Evolutionary conservation across 23 tunicate genomes (phyloP), one percentile per base, ranked within the genome.

Genomic region (Trididemnum nubilum): DNA sequence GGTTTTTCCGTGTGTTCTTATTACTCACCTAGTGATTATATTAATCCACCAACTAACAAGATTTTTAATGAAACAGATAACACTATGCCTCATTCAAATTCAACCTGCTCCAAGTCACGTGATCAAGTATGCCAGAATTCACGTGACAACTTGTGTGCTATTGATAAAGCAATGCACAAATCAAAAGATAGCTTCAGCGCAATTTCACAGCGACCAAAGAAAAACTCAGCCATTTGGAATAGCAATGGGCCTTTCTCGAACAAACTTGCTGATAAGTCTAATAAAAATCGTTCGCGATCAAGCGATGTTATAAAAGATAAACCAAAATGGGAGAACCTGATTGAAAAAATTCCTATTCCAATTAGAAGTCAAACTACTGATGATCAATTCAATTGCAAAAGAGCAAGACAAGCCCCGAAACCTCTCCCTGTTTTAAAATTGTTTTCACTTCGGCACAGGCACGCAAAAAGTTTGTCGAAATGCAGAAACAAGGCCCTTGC

Each of bases 1-100:
- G 95, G 95, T 27, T 84, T 90, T 64, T 69, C 79, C 1, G 79
- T 85, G 25, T 39, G 57, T 34, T 78, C 73, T 28, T 85, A 85
- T 57, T 78, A 69, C 60, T 64, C 83, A 2, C 30, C 67, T 36
- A 37, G 33, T 27, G 32, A 37, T 2, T 27, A 3, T 29, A 39
- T 27, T 73, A 33, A 67, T 38, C 4, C 2, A 30, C 38, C n/a
- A 5, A 31, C 38, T 24, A 61, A 61, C 29, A 12, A 15, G 18
- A 26, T 61, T 61, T n/a, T n/a, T n/a, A n/a, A n/a, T n/a, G n/a
- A 4, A 15, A 61, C 67, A 12, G 29, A 61, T 24, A 22, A 22
- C 26, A 22, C 67, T 61, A 21, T 24, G 29, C 22, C 67, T 12
- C 26, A 5, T 12, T 15, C 67, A 3, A 24, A 61, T n/a, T 12